Base-by-base conservation (phyloP, 2,113 vertebrate genomes). In the Podiceps cristatus region DNA sequence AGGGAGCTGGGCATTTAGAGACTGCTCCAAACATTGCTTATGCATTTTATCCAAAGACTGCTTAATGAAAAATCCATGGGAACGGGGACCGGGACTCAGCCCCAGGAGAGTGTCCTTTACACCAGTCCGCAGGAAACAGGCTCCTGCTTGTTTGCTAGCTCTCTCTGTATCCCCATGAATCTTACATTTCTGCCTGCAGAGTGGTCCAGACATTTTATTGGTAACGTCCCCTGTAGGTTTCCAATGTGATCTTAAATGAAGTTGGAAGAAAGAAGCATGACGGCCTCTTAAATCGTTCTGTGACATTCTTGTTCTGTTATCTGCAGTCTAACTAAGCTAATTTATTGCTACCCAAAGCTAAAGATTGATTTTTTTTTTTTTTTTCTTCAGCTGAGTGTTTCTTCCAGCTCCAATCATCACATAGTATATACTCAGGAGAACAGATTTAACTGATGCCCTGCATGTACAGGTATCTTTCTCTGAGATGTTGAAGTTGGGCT, bases 351-450 rank as follows among this genome's bases (percentile, higher is more conserved):
- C 8, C 19, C 18, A 84, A 90, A 97, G 55, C 29, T 77, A 40
- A 75, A 40, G 15, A 76, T 18, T 42, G 20, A 10, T 6, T 7
- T 33, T 53, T 60, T 56, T 33, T 53, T 60, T 56, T 45, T 52
- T 77, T 88, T 87, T 76, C 42, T 50, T 85, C 62, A 63, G 2
- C 19, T 91, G 37, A 84, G 14, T 7, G 91, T 95, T 90, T 82
- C 85, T 96, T 96, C 89, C 87, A 92, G 10, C 53, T 96, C 33
- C 24, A 94, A 52, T 96, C 68, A 91, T 80, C 45, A 87, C 37
- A 42, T 3, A 55, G 11, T 53, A 55, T 62, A 33, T 66, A 63
- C 90, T 74, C 33, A 52, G 78, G 88, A 93, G 56, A 97, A 80
- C 24, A 96, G 42, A 69, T 77, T 84, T 88, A 93, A 90, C 89